Evolutionary conservation across 30 jellyfish, hydroid and myxozoan species (phyloP).

Genomic region (Hydractinia symbiolongicarpus): DNA sequence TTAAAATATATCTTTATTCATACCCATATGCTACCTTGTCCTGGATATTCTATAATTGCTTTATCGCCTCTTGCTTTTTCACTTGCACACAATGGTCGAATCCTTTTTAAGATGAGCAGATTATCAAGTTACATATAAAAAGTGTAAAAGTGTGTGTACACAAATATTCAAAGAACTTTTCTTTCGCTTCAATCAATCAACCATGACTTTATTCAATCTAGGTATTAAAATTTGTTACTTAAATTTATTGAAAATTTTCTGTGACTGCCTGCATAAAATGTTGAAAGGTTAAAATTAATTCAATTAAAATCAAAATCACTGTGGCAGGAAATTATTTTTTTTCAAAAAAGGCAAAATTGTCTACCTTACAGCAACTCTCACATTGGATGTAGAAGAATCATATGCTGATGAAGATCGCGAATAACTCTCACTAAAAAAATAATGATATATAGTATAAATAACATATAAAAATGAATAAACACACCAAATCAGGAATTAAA

Average conservation of each 20-base stretch:
- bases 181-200: background rate
- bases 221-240: too few relatives aligned
- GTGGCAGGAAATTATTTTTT: too few relatives aligned
- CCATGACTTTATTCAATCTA: background rate
- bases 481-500: too few relatives aligned
- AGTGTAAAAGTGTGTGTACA: too few relatives aligned
- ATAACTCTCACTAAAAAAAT: background rate
- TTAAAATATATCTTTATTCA: background rate
- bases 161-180: background rate
- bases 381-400: slow-evolving; percentile 39
- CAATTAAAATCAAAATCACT: too few relatives aligned
- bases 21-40: slow-evolving; percentile 84
- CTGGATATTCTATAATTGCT: slow-evolving; percentile 65
- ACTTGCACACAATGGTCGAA: slow-evolving; percentile 61
- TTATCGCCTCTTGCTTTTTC: slow-evolving; percentile 59
- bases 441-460: background rate
- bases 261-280: too few relatives aligned
- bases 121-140: background rate
- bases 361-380: slow-evolving; percentile 83
- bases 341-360: too few relatives aligned
- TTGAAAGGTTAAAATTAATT: too few relatives aligned
- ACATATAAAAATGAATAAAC: background rate
- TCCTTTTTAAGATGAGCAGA: slow-evolving; percentile 19
- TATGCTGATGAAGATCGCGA: slow-evolving; percentile 46
- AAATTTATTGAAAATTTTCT: too few relatives aligned